A percentile compares a stretch with the other conserved stretches of the same genome.
Conservation (phyloP, 37 sponge, comb jelly and placozoan species). For the Halisarca cf. caerulea region DNA sequence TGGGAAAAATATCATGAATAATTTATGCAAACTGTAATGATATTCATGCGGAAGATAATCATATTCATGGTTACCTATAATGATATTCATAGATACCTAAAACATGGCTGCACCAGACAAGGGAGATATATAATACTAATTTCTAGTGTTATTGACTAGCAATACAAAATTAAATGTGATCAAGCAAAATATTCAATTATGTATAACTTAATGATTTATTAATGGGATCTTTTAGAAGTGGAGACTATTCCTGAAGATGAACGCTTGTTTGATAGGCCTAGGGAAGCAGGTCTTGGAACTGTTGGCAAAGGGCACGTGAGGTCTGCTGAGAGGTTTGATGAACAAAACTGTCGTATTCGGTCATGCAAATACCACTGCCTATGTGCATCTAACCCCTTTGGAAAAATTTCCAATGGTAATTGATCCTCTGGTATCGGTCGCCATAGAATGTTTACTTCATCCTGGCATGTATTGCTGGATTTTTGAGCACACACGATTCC, state of each 20-base stretch:
- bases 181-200: neutral
- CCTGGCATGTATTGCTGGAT: neutral
- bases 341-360: constrained; percentile 36
- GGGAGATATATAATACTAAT: too few relatives aligned
- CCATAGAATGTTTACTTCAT: neutral
- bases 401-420: neutral
- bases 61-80: neutral
- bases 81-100: neutral
- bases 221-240: neutral
- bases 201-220: neutral
- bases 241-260: neutral
- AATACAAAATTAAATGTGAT: too few relatives aligned
- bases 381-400: constrained; percentile 22
- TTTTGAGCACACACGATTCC: constrained; percentile 4
- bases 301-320: neutral
- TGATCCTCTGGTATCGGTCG: neutral
- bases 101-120: too few relatives aligned
- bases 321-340: neutral
- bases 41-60: neutral
- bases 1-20: too few relatives aligned
- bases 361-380: constrained; percentile 38
- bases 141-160: too few relatives aligned
- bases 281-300: neutral
- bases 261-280: neutral
- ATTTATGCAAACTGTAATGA: neutral